Conservation (phyloP, 2,888 invertebrate species). For the Drosophila maculinotata region DNA sequence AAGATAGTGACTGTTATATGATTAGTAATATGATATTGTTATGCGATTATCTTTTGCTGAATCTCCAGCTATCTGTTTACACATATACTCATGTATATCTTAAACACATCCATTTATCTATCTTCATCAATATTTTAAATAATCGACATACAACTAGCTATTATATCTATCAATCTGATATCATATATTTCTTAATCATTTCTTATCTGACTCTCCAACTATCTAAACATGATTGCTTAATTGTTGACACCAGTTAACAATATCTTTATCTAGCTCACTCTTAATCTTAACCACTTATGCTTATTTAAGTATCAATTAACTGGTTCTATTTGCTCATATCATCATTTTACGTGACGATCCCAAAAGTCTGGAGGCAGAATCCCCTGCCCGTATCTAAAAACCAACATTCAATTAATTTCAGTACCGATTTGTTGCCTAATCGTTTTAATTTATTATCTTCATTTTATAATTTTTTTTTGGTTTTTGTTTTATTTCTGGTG, state of each 20-base stretch:
- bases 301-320: slow-evolving; percentile 11
- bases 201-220: background rate
- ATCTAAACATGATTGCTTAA: background rate
- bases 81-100: no score
- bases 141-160: background rate
- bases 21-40: no score
- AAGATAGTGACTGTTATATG: no score
- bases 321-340: slow-evolving; percentile 6
- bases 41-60: no score
- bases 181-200: no score
- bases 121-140: background rate
- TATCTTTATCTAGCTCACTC: background rate
- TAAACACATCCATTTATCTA: background rate
- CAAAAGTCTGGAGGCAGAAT: slow-evolving; percentile 16
- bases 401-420: slow-evolving; percentile 19
- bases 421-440: slow-evolving; percentile 28
- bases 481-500: background rate
- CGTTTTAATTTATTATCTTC: slow-evolving; percentile 17
- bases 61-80: no score
- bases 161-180: no score
- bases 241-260: background rate
- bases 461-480: background rate
- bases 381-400: background rate
- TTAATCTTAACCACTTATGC: background rate
- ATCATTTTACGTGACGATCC: slow-evolving; percentile 10